Evolutionary conservation across 1,140 invertebrate species (phyloP).

Genomic region (Psilanteris sp.): DNA sequence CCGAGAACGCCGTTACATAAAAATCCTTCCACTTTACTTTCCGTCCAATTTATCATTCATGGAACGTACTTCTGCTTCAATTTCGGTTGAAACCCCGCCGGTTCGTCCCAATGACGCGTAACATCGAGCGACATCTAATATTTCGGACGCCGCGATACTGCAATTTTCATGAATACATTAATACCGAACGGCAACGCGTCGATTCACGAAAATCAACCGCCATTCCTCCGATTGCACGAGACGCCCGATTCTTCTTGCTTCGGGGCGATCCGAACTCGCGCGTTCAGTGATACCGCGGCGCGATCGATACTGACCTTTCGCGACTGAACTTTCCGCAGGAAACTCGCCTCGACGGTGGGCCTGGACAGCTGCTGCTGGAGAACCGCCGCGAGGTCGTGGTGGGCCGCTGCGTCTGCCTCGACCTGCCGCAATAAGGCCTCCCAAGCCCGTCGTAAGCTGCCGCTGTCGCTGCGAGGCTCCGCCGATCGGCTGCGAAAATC

Average conservation of each 20-base stretch:
- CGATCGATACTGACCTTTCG: constrained; percentile 83
- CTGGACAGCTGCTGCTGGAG: constrained; percentile 90
- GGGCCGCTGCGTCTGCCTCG: constrained; percentile 94
- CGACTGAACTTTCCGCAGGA: constrained; percentile 95
- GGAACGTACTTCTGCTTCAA: constrained; percentile 2
- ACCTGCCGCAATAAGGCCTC: constrained; percentile 94
- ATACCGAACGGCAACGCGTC: background rate
- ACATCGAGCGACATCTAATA: background rate
- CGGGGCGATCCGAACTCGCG: background rate
- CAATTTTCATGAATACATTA: constrained; percentile 20
- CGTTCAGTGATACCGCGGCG: constrained; percentile 29
- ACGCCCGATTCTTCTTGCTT: constrained; percentile 2
- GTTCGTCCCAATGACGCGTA: background rate
- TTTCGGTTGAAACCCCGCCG: background rate
- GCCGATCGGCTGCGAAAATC: constrained; percentile 92
- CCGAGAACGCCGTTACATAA: too few relatives aligned
- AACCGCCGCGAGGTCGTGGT: constrained; percentile 92
- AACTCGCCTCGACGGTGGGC: constrained; percentile 92
- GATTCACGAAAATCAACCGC: too few relatives aligned
- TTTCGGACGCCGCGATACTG: background rate
- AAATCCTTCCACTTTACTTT: constrained; percentile 5
- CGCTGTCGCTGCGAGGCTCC: constrained; percentile 92
- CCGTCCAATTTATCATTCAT: constrained; percentile 4
- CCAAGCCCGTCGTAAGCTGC: constrained; percentile 93
- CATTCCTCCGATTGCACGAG: too few relatives aligned